A percentile compares a stretch with the other conserved stretches of the same genome.
Conservation (phyloP, 2,113 vertebrate genomes). For the Empidonax alnorum region DNA sequence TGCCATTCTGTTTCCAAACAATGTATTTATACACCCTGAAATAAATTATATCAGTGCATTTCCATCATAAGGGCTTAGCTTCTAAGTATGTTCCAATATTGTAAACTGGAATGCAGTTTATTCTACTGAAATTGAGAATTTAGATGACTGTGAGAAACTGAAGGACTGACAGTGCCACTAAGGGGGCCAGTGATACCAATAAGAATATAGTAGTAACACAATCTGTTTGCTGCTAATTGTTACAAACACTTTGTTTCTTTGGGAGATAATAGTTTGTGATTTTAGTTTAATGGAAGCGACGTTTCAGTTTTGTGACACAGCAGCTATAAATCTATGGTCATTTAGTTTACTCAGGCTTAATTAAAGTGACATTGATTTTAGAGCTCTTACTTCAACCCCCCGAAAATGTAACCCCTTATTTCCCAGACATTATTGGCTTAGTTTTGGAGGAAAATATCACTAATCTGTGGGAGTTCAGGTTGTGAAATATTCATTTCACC, state of each 20-base stretch:
- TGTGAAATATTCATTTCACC: neutral
- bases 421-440: neutral
- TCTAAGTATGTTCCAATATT: neutral
- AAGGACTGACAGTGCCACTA: neutral
- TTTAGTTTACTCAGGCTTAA: neutral
- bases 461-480: neutral
- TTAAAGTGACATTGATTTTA: neutral
- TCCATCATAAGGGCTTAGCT: neutral
- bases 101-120: neutral
- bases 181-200: neutral
- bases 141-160: neutral
- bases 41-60: neutral
- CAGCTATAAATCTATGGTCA: neutral
- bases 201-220: neutral
- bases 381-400: neutral
- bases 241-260: neutral
- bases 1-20: neutral
- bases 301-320: neutral
- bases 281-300: neutral
- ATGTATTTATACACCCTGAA: neutral
- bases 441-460: neutral
- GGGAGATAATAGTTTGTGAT: neutral
- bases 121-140: neutral
- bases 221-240: neutral
- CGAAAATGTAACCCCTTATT: neutral